Conservation (phyloP, 2,797 vertebrate genomes). For the Poliocrania exsul region DNA sequence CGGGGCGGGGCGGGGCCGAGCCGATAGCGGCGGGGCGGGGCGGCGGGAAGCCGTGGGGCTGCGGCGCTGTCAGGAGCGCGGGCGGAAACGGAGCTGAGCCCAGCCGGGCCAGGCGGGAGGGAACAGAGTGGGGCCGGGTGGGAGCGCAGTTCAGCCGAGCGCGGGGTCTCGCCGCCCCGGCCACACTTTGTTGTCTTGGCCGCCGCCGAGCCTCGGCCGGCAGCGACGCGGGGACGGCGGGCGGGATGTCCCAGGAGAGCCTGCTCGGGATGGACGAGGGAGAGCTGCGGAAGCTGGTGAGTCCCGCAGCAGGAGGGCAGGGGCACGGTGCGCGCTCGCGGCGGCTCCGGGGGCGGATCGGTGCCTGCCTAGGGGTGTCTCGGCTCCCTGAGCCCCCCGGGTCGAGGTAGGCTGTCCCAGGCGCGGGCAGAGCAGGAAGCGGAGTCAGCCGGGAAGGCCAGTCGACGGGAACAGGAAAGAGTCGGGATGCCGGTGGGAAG, state of each 20-base stretch:
- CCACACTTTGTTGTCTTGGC: not conserved
- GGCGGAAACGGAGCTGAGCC: not conserved
- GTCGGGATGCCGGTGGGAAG: not conserved
- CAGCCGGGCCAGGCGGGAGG: not conserved
- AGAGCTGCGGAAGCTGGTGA: conserved; percentile 45
- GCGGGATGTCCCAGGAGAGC: conserved; percentile 26
- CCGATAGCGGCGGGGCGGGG: not conserved
- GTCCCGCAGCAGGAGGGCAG: not conserved
- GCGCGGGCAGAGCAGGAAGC: not conserved
- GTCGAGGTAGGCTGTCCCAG: not conserved
- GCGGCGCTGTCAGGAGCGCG: not conserved
- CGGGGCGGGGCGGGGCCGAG: not conserved
- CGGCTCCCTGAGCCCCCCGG: not conserved
- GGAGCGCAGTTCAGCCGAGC: not conserved
- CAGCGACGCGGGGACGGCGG: not conserved
- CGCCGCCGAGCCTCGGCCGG: not conserved
- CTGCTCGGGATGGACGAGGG: conserved; percentile 40
- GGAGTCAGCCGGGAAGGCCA: conserved; percentile 25
- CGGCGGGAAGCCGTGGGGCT: not conserved
- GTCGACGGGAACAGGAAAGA: not conserved
- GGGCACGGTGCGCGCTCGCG: not conserved
- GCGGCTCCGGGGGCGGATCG: not conserved
- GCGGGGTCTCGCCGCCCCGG: not conserved
- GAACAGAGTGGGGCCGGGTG: not conserved
- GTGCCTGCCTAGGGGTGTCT: not conserved